Evolutionary conservation across 2,113 vertebrate species (phyloP).

Genomic region (Urocynchramus pylzowi): DNA sequence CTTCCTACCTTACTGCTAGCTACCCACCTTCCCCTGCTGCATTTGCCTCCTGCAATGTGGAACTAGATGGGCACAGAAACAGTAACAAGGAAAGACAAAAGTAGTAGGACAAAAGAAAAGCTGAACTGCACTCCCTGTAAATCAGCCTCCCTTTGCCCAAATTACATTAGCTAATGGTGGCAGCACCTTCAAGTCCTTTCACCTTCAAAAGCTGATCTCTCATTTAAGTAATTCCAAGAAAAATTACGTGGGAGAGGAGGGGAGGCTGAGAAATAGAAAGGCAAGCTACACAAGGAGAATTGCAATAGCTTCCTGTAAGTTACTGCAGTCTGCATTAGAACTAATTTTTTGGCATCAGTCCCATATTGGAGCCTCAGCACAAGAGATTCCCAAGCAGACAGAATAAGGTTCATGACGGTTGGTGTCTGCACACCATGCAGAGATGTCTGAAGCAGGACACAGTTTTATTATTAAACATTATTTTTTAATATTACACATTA

Average conservation of each 20-base stretch:
- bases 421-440: background rate
- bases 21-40: background rate
- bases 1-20: background rate
- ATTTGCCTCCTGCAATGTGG: background rate
- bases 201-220: slow-evolving; percentile 25
- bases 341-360: background rate
- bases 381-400: background rate
- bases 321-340: background rate
- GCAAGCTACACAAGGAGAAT: slow-evolving; percentile 9
- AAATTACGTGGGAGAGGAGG: background rate
- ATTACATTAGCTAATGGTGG: slow-evolving; percentile 49
- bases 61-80: background rate
- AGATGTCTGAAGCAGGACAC: background rate
- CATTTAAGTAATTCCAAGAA: slow-evolving; percentile 29
- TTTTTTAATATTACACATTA: background rate
- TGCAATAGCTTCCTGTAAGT: slow-evolving; percentile 10
- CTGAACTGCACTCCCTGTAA: background rate
- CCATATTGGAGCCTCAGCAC: background rate
- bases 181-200: background rate
- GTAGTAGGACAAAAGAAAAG: background rate
- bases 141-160: background rate
- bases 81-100: background rate
- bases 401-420: background rate
- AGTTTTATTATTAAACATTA: background rate
- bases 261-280: background rate